Base-by-base conservation (phyloP, 2,888 invertebrate species). In the Catotricha subobsoleta region DNA sequence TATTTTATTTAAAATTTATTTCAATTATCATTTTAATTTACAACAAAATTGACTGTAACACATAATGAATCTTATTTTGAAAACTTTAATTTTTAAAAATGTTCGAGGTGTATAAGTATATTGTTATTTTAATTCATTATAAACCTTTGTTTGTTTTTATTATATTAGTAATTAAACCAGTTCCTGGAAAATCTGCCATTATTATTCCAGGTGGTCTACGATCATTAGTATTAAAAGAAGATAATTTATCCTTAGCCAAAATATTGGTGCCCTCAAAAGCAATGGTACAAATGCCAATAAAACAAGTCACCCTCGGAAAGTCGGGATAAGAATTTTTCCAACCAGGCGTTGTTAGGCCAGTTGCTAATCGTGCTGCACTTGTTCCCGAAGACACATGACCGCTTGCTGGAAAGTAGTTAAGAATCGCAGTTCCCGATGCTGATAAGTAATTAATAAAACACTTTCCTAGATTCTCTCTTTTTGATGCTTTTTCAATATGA, bases 251-350 rank as follows among this genome's bases (percentile, higher is more conserved):
- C 19, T 28, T 39, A 2, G 39, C 28, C 28, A 39, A 39, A 12
- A 39, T 29, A n/a, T 39, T 39, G 2, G 29, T 39, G 9, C 39
- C 39, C 28, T 39, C 39, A 28, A 39, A 39, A 19, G 28, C 27
- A 28, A 39, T 34, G 5, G 21, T 12, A 19, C 39, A 39, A 2
- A 18, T 19, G 2, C 29, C 29, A 7, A 28, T 6, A 7, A 28
- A 8, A 27, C 39, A 39, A n/a, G 15, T 18, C 2, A 19, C 29
- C 10, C 39, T 25, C 7, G 39, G 39, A 18, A 39, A 39, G n/a
- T 27, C 39, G 3, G 29, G 39, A 34, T 34, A 34, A 6, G 18
- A 15, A 34, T 21, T 5, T 21, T 4, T 3, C 39, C 39, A 39
- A 19, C 9, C 10, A 2, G 39, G 19, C 19, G 39, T 19, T 3